Evolutionary conservation across 2,797 vertebrate genomes (phyloP), one percentile per base, ranked within the genome.

Genomic region (Tapera naevia): DNA sequence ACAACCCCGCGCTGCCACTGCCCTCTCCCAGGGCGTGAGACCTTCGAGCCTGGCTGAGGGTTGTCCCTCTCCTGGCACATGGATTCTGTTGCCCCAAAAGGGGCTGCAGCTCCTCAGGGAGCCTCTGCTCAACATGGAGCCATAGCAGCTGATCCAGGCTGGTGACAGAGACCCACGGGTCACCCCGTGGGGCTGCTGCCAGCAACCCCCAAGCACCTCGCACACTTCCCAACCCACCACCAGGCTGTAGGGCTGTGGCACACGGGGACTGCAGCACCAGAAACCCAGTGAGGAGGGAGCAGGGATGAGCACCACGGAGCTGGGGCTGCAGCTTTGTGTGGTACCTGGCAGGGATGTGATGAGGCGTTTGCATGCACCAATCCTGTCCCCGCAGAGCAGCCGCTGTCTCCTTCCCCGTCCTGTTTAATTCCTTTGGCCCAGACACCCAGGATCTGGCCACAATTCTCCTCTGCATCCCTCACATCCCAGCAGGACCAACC

Each of bases 251-350:
- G 56, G 41, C 67, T 6, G 3, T 1, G 6, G 50, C 57, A 21
- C 4, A 43, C 12, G 43, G 17, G n/a, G n/a, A n/a, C n/a, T n/a
- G 76, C 7, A 17, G 16, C 1, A 8, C 6, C 11, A 73, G 23
- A n/a, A 64, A 17, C 4, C 51, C 1, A 0, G 4, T 7, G 6
- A n/a, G 17, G 41, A 46, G 66, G 25, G 13, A 21, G 24, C 4
- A 3, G 35, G 33, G n/a, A 17, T 0, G 0, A 12, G 62, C 23
- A 10, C n/a, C n/a, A n/a, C n/a, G n/a, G n/a, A n/a, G n/a, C n/a
- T n/a, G n/a, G n/a, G n/a, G n/a, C n/a, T n/a, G n/a, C n/a, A n/a
- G n/a, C n/a, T n/a, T n/a, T n/a, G n/a, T n/a, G n/a, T n/a, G n/a
- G n/a, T n/a, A n/a, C n/a, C n/a, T n/a, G n/a, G n/a, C n/a, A n/a